Evolutionary conservation across 2,888 invertebrate species (phyloP).

Genomic region (Rhogogaster chlorosoma): DNA sequence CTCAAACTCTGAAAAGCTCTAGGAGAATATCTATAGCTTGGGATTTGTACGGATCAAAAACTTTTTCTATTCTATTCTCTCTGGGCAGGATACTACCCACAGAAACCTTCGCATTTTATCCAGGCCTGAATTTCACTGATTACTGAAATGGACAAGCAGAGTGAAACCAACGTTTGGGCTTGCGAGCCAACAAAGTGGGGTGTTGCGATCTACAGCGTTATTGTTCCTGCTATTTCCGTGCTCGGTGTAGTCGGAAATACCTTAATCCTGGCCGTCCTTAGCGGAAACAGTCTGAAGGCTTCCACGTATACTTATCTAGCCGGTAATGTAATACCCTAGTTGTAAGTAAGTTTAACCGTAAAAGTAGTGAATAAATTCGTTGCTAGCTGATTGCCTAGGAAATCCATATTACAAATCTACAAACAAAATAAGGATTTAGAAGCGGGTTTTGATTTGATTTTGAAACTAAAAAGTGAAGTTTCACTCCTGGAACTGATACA

Average conservation of each 20-base stretch:
- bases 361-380: neutral
- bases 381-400: neutral
- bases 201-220: conserved; percentile 70
- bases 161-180: conserved; percentile 58
- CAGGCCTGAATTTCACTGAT: conserved; percentile 2
- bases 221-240: conserved; percentile 71
- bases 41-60: neutral
- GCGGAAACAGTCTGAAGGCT: conserved; percentile 67
- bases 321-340: conserved; percentile 63
- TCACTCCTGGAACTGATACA: neutral
- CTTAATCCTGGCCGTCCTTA: conserved; percentile 69
- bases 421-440: neutral
- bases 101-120: neutral
- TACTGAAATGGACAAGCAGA: conserved; percentile 45
- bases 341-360: neutral
- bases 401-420: neutral
- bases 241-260: conserved; percentile 72
- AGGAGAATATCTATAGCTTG: neutral
- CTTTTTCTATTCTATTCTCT: neutral
- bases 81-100: neutral
- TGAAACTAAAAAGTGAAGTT: neutral
- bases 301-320: conserved; percentile 74
- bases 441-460: neutral
- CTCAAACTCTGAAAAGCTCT: neutral
- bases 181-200: conserved; percentile 60